Percentiles rank a stretch among this genome's conserved stretches.
phyloP scores from a whole-genome alignment of 64 coral and sea anemone species.

The Actinia tenebrosa region DNA sequence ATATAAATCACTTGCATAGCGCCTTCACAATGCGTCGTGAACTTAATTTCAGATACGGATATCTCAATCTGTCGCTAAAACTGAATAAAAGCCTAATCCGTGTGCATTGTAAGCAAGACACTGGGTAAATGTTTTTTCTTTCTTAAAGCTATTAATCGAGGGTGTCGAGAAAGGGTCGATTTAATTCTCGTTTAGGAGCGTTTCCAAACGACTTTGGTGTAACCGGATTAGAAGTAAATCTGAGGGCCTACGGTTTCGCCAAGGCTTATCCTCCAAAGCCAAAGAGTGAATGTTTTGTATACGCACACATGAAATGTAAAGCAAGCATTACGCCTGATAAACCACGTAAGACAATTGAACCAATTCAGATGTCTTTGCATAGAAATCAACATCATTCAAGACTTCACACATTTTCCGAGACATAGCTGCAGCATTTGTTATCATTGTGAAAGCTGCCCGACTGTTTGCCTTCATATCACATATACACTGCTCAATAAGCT shows the following conservation, averaged over 20 bases:
- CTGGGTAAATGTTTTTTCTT: not conserved
- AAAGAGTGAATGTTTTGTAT: not conserved
- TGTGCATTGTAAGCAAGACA: not conserved
- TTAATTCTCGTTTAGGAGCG: constrained; percentile 26
- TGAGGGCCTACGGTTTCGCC: constrained; percentile 13
- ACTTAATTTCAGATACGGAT: not conserved
- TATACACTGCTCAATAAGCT: not conserved
- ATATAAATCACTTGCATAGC: not conserved
- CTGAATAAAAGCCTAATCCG: constrained; percentile 7
- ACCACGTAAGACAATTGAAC: constrained; percentile 9
- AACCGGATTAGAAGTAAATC: constrained; percentile 37
- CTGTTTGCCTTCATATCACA: not conserved
- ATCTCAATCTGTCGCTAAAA: constrained; percentile 4
- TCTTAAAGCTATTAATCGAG: constrained; percentile 18
- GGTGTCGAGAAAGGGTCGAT: constrained; percentile 22
- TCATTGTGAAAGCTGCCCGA: not conserved
- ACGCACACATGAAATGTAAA: not conserved
- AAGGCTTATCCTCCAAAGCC: constrained; percentile 22
- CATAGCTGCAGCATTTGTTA: not conserved
- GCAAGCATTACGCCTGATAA: not conserved
- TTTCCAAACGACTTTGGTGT: constrained; percentile 22
- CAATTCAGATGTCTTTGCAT: constrained; percentile 1
- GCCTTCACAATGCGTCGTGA: not conserved
- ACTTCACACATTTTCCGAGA: not conserved
- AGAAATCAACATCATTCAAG: not conserved